Conservation (phyloP, 2,113 vertebrate species). For the Actenoides hombroni region DNA sequence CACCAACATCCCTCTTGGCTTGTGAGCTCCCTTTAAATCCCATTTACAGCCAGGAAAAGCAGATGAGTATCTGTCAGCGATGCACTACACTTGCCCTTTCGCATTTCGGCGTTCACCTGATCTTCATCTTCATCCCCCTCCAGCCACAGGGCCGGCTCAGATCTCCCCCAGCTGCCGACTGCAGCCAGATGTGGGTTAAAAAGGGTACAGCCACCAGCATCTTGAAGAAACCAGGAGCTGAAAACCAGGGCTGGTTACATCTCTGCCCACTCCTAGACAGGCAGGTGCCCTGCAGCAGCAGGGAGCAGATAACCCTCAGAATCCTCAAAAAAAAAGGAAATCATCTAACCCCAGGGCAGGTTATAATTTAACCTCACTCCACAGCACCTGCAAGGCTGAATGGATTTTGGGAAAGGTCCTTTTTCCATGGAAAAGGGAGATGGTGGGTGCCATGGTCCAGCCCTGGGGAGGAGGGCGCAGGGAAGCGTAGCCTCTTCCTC, state of each 20-base stretch:
- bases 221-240: not conserved
- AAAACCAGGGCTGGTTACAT: not conserved
- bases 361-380: accelerated
- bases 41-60: not conserved
- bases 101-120: not conserved
- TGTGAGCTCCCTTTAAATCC: not conserved
- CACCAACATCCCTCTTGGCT: not conserved
- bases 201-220: not conserved
- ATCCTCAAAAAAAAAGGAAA: not conserved
- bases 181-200: not conserved
- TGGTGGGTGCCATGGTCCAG: not conserved
- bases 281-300: not conserved
- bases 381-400: not conserved
- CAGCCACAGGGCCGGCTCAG: not conserved
- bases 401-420: not conserved
- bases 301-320: not conserved
- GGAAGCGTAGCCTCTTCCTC: conserved; percentile 2
- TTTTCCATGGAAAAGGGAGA: not conserved
- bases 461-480: accelerated
- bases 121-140: not conserved
- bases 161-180: not conserved
- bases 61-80: accelerated
- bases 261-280: not conserved
- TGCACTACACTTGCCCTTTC: not conserved
- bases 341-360: not conserved